A percentile compares a stretch with the other conserved stretches of the same genome.
These are phyloP conservation scores for Portunus trituberculatus DNA, from an alignment of 1,140 invertebrate species.

Conservation along the genomic window DNA sequence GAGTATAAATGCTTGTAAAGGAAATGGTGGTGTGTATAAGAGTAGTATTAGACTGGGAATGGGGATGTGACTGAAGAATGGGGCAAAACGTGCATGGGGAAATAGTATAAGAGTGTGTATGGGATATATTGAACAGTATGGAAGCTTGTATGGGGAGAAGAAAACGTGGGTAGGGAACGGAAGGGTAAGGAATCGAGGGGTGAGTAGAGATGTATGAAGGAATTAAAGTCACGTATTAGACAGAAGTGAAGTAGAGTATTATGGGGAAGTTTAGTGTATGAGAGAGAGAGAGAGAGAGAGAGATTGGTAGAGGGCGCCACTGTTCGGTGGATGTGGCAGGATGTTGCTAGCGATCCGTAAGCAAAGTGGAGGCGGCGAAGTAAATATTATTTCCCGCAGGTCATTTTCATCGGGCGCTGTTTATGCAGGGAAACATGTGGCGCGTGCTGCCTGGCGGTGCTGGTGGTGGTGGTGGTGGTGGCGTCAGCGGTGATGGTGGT, in stretches of 20 bases:
- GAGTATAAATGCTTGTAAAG: not conserved
- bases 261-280: not conserved
- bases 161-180: not conserved
- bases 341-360: not conserved
- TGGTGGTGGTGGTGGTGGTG: no score
- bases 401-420: constrained; percentile 21
- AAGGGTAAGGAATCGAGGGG: not conserved
- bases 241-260: no score
- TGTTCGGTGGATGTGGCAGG: constrained; percentile 17
- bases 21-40: not conserved
- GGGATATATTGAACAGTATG: no score
- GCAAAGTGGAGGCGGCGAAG: constrained; percentile 34
- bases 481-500: no score
- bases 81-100: not conserved
- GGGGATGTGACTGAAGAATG: not conserved
- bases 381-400: constrained; percentile 40
- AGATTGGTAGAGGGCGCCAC: not conserved
- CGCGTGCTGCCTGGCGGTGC: no score
- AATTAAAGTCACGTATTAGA: no score
- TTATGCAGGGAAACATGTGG: constrained; percentile 34
- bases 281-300: not conserved
- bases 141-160: no score
- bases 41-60: not conserved
- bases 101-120: no score
- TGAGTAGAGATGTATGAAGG: not conserved